Conservation (phyloP, 2,888 invertebrate genomes). For the Osedax fenrisi region DNA sequence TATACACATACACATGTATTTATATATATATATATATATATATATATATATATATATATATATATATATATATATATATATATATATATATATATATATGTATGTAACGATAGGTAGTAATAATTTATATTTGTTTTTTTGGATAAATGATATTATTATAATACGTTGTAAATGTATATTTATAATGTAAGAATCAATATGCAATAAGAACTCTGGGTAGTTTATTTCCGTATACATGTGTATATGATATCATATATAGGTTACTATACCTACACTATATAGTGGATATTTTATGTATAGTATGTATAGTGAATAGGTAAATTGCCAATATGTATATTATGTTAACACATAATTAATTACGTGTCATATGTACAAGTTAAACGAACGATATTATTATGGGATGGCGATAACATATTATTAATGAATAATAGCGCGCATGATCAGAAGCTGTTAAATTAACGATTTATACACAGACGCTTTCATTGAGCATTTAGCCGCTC, state of each 20-base stretch:
- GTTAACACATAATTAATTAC: neutral
- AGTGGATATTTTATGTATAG: neutral
- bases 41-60: slow-evolving; percentile 13
- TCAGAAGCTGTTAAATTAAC: slow-evolving; percentile 13
- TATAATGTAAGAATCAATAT: too few species aligned
- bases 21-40: slow-evolving; percentile 13
- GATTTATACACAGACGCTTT: neutral
- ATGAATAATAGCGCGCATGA: slow-evolving; percentile 33
- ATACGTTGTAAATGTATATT: too few species aligned
- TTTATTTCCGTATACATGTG: neutral
- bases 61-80: neutral
- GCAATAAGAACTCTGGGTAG: too few species aligned
- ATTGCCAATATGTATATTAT: too few species aligned
- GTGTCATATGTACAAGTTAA: neutral
- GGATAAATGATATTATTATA: too few species aligned
- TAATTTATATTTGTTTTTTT: too few species aligned
- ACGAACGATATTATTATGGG: slow-evolving; percentile 26
- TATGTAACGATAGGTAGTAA: neutral
- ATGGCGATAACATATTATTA: slow-evolving; percentile 35
- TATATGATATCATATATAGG: neutral
- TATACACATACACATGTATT: slow-evolving; percentile 15
- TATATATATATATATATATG: neutral
- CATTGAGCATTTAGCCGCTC: neutral
- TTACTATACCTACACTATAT: neutral
- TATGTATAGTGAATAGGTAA: neutral